Conservation (phyloP, 2,797 vertebrate genomes). For the Pangasius larnaudii region DNA sequence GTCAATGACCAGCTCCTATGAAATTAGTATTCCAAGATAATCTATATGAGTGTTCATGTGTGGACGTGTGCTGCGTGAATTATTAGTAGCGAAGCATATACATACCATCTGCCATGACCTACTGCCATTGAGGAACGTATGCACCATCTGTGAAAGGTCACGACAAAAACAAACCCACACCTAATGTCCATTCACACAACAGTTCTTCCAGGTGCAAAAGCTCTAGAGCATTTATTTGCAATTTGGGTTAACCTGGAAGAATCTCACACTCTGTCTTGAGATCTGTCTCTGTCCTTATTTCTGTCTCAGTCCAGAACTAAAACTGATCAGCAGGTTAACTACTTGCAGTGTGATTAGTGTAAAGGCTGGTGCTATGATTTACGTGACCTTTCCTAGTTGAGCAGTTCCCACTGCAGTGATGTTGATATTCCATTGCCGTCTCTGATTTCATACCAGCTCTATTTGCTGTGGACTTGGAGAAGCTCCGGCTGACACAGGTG, state of each 20-base stretch:
- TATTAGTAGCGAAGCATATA: constrained; percentile 69
- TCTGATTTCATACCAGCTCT: constrained; percentile 54
- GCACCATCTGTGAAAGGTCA: constrained; percentile 67
- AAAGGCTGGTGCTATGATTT: constrained; percentile 43
- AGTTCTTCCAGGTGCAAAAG: constrained; percentile 29
- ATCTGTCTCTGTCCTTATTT: constrained; percentile 41
- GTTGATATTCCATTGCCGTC: constrained; percentile 51
- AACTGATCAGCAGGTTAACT: constrained; percentile 60
- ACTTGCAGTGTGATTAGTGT: constrained; percentile 50
- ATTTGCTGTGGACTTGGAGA: constrained; percentile 46
- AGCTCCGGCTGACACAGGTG: constrained; percentile 50
- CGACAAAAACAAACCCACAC: constrained; percentile 34
- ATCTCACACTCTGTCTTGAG: constrained; percentile 31
- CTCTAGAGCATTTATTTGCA: constrained; percentile 23
- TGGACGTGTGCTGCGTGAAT: constrained; percentile 58
- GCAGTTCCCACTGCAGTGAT: constrained; percentile 37
- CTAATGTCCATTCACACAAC: neutral
- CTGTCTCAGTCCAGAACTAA: constrained; percentile 36
- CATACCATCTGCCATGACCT: constrained; percentile 71
- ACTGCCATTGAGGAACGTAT: constrained; percentile 31
- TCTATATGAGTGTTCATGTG: constrained; percentile 12
- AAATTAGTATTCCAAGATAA: constrained; percentile 6
- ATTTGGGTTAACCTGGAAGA: constrained; percentile 38
- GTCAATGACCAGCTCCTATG: neutral
- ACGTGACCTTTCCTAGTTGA: constrained; percentile 57